Evolutionary conservation across 2,113 vertebrate genomes (phyloP).

Genomic region (Ameiurus melas): DNA sequence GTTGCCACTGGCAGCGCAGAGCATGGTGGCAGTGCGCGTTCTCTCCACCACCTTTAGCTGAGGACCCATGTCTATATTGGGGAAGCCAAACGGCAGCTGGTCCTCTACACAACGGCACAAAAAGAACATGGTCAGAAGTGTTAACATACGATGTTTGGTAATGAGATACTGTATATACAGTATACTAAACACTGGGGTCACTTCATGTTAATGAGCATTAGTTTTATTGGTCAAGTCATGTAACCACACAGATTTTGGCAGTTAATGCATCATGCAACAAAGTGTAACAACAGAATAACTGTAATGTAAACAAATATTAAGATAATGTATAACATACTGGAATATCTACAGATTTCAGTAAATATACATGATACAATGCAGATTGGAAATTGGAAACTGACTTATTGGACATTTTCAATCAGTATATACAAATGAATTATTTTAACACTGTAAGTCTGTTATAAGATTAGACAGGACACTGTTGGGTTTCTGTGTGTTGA

Average conservation of each 20-base stretch:
- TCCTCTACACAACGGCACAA: slow-evolving; percentile 78
- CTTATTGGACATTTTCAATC: too few relatives aligned
- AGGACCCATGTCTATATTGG: slow-evolving; percentile 98
- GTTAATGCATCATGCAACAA: background rate
- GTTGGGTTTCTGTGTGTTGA: too few relatives aligned
- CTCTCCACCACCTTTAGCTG: slow-evolving; percentile 98
- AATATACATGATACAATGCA: background rate
- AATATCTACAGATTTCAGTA: background rate
- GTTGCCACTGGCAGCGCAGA: slow-evolving; percentile 93
- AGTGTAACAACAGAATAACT: background rate
- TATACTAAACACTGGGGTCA: background rate
- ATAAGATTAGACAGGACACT: too few relatives aligned
- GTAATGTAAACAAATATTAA: background rate
- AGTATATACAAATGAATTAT: too few relatives aligned
- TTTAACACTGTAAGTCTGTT: too few relatives aligned
- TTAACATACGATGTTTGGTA: background rate
- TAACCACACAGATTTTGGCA: background rate
- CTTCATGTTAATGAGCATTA: background rate
- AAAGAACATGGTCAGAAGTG: background rate
- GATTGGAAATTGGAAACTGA: background rate
- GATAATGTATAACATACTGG: background rate
- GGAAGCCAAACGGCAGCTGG: slow-evolving; percentile 90
- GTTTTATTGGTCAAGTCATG: background rate
- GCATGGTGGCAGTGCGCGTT: slow-evolving; percentile 92
- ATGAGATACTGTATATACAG: background rate